Base-by-base conservation (phyloP, 2,888 invertebrate species). In the Polydrusus pterygomalis region DNA sequence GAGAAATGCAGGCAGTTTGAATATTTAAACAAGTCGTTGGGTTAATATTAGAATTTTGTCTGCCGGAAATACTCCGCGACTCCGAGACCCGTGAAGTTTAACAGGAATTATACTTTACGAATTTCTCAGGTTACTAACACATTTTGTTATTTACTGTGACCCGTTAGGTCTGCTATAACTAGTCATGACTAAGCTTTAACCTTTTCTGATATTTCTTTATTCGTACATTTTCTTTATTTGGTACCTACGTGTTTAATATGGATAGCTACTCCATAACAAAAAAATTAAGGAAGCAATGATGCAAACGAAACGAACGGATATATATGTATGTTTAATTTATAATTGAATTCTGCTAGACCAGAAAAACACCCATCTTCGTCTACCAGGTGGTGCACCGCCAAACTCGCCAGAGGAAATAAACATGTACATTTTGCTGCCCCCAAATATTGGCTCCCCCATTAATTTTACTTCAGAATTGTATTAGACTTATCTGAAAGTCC, bases 11-110 rank as follows among this genome's bases (percentile, higher is more conserved):
- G 54, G 54, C 43, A 62, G 54, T 62, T 30, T 64, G 71, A 72
- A 72, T 72, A 72, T 64, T 72, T 72, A 72, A 72, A 72, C 71
- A 72, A 72, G 71, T 71, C 62, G 67, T 62, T 47, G 67, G 62
- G 60, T 47, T 72, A 70, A 70, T 70, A 70, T 70, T 70, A 70
- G 70, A 60, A 70, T 30, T 62, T 60, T 30, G 70, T 70, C 63
- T 74, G 70, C 74, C 74, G 74, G 74, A 74, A 74, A 74, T 74
- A 70, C 70, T 43, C 30, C 18, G 60, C 65, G 9, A 9, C 34
- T 58, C 17, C 10, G 38, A 67, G 58, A 67, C 73, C 73, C 47
- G 67, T 67, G 73, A 73, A 60, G 58, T 72, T 54, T 72, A 58
- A 34, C 65, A 58, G 65, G 65, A 72, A 72, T 72, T 73, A 30